Base-by-base conservation (phyloP, 2,888 invertebrate genomes). In the Glyphotaelius pellucidus region DNA sequence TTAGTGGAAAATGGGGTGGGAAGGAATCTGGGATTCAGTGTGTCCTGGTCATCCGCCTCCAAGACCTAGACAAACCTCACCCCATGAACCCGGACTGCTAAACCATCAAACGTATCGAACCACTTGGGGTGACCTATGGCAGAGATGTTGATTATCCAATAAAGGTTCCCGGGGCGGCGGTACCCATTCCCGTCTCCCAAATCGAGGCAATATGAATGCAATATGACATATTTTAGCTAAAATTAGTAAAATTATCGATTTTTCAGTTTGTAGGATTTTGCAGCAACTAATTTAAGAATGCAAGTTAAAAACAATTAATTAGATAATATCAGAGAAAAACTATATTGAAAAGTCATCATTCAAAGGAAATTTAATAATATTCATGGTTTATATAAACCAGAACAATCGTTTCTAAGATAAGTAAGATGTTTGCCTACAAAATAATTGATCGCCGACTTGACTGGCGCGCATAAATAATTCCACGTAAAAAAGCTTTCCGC, bases 391-490 rank as follows among this genome's bases (percentile, higher is more conserved):
- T 67, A n/a, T 25, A n/a, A n/a, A n/a, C n/a, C 67, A n/a, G 67
- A n/a, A 67, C 0, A 7, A 67, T 9, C 67, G 67, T 25, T 25
- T 67, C 19, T 25, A 25, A 5, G n/a, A 67, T 67, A 67, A 67
- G 67, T 67, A 25, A 67, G 25, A 67, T 67, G 9, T n/a, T 52
- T 52, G 4, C 52, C 52, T 19, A 52, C 52, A 19, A 52, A 52
- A 52, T 52, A 80, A 80, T 31, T 12, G 80, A 31, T 80, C 80
- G 80, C 19, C 31, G 25, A 12, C 31, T 81, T 81, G 30, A 32
- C 87, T 47, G 30, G 91, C 32, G 91, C 87, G 87, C 38, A 91
- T 91, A 88, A 89, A 91, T 89, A 80, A 91, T 89, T 89, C 90
- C 86, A 80, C 31, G 88, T 85, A 91, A 91, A 92, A 91, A 81